These are phyloP conservation scores for Aldabrachelys gigantea DNA, from an alignment of 2,113 vertebrate species.

Conservation along the genomic window DNA sequence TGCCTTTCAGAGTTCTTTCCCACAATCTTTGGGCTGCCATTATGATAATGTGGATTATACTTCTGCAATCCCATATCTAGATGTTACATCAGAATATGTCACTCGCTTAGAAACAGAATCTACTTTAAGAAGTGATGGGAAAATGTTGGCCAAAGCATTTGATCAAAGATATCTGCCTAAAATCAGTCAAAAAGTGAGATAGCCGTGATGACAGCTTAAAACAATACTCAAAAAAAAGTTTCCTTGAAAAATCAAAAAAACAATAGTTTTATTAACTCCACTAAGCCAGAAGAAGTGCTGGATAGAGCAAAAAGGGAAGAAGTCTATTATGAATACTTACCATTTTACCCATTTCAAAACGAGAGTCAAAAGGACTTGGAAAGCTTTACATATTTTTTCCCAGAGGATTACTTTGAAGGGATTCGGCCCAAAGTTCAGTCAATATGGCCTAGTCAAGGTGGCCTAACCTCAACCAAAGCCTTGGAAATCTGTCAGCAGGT, in stretches of 20 bases:
- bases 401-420: conserved; percentile 82
- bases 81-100: conserved; percentile 80
- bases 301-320: conserved; percentile 48
- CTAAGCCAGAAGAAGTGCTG: conserved; percentile 7
- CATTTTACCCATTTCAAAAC: conserved; percentile 53
- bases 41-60: conserved; percentile 79
- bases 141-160: background rate
- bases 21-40: conserved; percentile 64
- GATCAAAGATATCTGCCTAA: conserved; percentile 38
- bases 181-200: conserved; percentile 42
- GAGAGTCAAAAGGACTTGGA: conserved; percentile 73
- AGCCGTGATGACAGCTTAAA: background rate
- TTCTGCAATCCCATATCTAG: conserved; percentile 80
- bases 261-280: background rate
- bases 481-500: conserved; percentile 78
- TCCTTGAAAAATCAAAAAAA: background rate
- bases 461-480: conserved; percentile 80
- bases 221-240: background rate
- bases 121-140: conserved; percentile 33
- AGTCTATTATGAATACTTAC: conserved; percentile 57
- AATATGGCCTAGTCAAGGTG: conserved; percentile 81
- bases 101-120: conserved; percentile 55
- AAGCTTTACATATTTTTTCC: conserved; percentile 83
- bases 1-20: conserved; percentile 23
- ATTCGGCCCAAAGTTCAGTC: conserved; percentile 37